These are phyloP conservation scores for Melierax canorus DNA, from an alignment of 2,113 vertebrate genomes.

Conservation along the genomic window DNA sequence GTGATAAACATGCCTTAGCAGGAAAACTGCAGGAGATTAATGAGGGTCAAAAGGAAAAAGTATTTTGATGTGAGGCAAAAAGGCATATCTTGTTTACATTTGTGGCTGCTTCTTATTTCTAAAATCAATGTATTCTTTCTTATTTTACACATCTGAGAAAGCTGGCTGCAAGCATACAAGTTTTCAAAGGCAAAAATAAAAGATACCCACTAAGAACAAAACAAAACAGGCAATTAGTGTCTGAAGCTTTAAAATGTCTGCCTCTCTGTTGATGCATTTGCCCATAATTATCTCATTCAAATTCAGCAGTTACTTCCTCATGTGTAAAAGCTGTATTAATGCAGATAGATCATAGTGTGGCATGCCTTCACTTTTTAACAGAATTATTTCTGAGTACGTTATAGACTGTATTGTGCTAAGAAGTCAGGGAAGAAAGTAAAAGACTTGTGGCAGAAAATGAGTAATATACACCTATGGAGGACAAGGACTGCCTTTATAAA, in stretches of 20 bases:
- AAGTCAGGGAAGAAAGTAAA: not conserved
- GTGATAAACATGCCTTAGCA: not conserved
- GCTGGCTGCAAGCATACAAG: not conserved
- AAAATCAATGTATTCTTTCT: not conserved
- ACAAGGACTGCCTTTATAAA: not conserved
- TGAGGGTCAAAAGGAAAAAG: not conserved
- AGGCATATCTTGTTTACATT: not conserved
- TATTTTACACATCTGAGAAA: not conserved
- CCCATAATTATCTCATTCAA: not conserved
- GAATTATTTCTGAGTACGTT: not conserved
- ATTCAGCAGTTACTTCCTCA: not conserved
- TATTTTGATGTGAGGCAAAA: not conserved
- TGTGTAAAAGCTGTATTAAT: not conserved
- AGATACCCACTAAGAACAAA: not conserved
- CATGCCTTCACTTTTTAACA: not conserved
- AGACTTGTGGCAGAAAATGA: not conserved
- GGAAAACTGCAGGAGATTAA: not conserved
- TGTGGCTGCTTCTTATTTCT: not conserved
- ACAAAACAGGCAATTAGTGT: not conserved
- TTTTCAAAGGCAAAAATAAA: not conserved
- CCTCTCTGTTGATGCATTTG: not conserved
- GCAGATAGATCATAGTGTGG: not conserved
- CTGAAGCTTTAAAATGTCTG: not conserved
- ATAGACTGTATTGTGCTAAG: not conserved
- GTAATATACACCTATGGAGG: fast-evolving